These are phyloP conservation scores for Peromyscus maniculatus DNA, from an alignment of 2,113 vertebrate species.

Conservation along the genomic window DNA sequence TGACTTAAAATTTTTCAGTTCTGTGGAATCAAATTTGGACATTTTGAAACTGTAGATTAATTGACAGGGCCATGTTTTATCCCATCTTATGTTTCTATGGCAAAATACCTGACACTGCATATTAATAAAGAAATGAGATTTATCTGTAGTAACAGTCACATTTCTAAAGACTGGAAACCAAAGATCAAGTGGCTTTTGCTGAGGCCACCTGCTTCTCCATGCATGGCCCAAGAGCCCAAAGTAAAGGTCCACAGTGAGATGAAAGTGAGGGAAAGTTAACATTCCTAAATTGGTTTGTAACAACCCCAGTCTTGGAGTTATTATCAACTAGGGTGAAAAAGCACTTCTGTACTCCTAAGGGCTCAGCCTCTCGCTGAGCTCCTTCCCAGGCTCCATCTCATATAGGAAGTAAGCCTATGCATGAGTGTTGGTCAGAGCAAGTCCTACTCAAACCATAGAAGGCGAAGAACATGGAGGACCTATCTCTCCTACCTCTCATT, in stretches of 20 bases:
- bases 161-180: background rate
- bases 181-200: background rate
- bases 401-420: background rate
- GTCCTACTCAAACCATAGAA: background rate
- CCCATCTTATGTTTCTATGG: background rate
- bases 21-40: background rate
- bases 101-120: background rate
- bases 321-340: too few species aligned
- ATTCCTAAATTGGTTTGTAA: background rate
- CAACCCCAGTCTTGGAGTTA: background rate
- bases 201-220: background rate
- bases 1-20: background rate
- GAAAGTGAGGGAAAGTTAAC: too few species aligned
- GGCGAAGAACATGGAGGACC: background rate
- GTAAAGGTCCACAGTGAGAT: background rate
- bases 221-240: background rate
- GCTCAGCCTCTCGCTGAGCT: too few species aligned
- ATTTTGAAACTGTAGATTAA: background rate
- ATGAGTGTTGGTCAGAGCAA: background rate
- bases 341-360: background rate
- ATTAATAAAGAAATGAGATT: background rate
- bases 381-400: accelerated
- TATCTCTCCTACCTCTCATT: background rate
- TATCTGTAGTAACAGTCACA: background rate
- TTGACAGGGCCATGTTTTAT: background rate